Percentiles rank a stretch among this genome's conserved stretches.
phyloP scores from a whole-genome alignment of 2,888 invertebrate species.

The Lasioglossum calceatum region DNA sequence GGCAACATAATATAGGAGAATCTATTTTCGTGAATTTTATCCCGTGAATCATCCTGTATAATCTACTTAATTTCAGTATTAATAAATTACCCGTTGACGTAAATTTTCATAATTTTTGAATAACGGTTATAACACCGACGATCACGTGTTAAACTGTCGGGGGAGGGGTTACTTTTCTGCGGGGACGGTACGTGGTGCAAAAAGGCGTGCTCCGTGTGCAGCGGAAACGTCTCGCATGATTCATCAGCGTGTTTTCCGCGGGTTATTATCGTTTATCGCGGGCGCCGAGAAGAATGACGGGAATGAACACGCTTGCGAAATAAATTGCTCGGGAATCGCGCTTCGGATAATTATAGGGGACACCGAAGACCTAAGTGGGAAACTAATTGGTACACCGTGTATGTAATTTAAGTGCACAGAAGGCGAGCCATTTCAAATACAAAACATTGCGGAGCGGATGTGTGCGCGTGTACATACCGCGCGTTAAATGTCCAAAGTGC shows the following conservation, averaged over 20 bases:
- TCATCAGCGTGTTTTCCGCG: slow-evolving; percentile 18
- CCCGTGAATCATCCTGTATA: too few relatives aligned
- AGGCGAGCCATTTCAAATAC: not conserved
- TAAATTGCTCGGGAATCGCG: not conserved
- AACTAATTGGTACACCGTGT: slow-evolving; percentile 14
- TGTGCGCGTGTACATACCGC: not conserved
- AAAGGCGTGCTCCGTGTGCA: not conserved
- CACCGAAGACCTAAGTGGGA: not conserved
- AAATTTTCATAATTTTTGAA: too few relatives aligned
- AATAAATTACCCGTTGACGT: too few relatives aligned
- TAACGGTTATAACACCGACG: too few relatives aligned
- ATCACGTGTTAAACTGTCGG: too few relatives aligned
- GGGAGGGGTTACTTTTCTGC: not conserved
- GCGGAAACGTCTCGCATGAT: not conserved
- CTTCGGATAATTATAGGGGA: not conserved
- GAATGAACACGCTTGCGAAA: not conserved
- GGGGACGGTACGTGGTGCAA: too few relatives aligned
- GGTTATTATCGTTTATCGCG: slow-evolving; percentile 16
- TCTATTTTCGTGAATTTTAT: too few relatives aligned
- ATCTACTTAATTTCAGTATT: too few relatives aligned
- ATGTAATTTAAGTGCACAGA: not conserved
- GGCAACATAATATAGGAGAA: too few relatives aligned
- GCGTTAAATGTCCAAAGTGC: not conserved
- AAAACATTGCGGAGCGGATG: not conserved
- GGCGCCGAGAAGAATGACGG: not conserved